Base-by-base conservation (phyloP, 2,797 vertebrate genomes). In the Liasis olivaceus region DNA sequence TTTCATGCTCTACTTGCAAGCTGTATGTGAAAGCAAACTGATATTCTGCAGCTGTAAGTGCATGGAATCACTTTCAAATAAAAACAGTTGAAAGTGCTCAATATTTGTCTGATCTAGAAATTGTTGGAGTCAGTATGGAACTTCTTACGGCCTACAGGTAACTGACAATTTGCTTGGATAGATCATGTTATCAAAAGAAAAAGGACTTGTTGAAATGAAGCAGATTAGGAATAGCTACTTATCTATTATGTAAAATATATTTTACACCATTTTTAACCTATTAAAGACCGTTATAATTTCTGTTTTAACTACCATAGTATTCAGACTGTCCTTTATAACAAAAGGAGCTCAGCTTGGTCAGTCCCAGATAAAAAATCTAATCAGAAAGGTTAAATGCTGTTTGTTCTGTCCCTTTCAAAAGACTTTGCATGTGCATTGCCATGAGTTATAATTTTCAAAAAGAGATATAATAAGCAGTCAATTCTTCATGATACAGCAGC, bases 221-320 rank as follows among this genome's bases (percentile, higher is more conserved):
- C 31, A 87, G 54, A 87, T 12, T 88, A 59, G 28, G 26, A 42
- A 58, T 13, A 88, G 15, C 5, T 28, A n/a, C 17, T 58, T 17
- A 69, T 15, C 47, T 36, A 36, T 36, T 36, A 36, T 36, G 31
- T 36, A 36, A 36, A 36, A 36, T 60, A 42, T 6, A 69, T 93
- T 94, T 95, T 90, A 92, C 69, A 2, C 9, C n/a, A 63, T 15
- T 64, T 95, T 93, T 89, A 51, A 93, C 90, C 69, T 95, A 92
- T 93, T 62, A 95, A 93, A 93, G 92, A 93, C 94, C 88, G 85
- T 96, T 95, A 95, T 96, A 91, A 96, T 91, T 91, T 96, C 95
- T 69, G 90, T 92, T 89, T 92, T 93, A 91, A 62, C 81, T n/a
- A n/a, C 22, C 42, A 31, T 11, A 81, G 90, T 85, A 94, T 81